These are phyloP conservation scores for Diadegma fenestrale DNA, from an alignment of 2,888 invertebrate genomes.

Conservation along the genomic window DNA sequence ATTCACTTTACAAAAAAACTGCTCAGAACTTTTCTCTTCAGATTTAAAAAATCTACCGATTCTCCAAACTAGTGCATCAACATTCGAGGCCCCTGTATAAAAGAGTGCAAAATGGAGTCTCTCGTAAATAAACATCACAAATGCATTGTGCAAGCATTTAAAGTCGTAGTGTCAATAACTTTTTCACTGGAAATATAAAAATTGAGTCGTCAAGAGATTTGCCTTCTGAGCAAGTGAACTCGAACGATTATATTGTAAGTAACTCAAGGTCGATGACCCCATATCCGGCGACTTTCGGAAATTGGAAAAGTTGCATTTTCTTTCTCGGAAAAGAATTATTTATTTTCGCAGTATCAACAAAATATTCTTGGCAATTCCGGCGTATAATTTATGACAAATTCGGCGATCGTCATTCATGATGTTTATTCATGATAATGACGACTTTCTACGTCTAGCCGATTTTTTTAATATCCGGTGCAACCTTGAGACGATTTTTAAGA, in stretches of 20 bases:
- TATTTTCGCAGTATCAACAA: background rate
- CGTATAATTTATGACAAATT: background rate
- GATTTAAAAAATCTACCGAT: background rate
- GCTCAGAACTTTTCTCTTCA: background rate
- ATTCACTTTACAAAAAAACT: background rate
- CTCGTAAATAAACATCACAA: background rate
- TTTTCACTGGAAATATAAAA: constrained; percentile 14
- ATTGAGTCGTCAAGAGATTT: background rate
- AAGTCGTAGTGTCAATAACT: constrained; percentile 29
- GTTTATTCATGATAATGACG: background rate
- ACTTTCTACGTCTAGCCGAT: background rate
- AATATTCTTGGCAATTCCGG: background rate
- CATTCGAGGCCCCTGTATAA: too few species aligned
- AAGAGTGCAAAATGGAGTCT: background rate
- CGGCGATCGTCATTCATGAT: background rate
- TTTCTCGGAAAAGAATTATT: background rate
- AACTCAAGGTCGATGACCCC: background rate
- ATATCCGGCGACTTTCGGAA: background rate
- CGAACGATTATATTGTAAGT: background rate
- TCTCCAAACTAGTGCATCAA: background rate
- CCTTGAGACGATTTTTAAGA: background rate
- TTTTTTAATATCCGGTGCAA: background rate
- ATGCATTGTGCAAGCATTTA: background rate
- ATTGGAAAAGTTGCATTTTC: background rate
- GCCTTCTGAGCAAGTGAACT: background rate